phyloP scores from a whole-genome alignment of 1,140 invertebrate genomes.

The Leucophenga varia region DNA sequence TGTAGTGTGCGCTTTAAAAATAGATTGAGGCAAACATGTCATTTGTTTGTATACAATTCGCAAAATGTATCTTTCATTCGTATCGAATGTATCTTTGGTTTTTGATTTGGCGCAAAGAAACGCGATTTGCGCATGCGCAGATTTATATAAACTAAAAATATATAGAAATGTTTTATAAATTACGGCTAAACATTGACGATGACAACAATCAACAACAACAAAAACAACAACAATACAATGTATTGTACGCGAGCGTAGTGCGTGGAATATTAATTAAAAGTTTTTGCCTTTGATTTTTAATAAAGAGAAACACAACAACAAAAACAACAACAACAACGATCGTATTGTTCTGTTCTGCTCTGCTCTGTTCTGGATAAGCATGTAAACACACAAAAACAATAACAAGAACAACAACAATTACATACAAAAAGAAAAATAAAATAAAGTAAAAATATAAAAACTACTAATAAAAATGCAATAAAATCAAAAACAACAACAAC shows the following conservation, averaged over 20 bases:
- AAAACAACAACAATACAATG: not conserved
- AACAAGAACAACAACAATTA: conserved; percentile 21
- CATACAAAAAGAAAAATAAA: conserved; percentile 7
- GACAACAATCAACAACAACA: not conserved
- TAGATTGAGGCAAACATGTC: too few species aligned
- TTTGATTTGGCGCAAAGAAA: too few species aligned
- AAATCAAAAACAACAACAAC: conserved; percentile 26
- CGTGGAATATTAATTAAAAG: conserved; percentile 48
- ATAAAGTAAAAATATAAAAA: not conserved
- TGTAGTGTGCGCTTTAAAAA: too few species aligned
- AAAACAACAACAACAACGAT: conserved; percentile 30
- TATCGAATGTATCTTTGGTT: too few species aligned
- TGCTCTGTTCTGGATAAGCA: conserved; percentile 45
- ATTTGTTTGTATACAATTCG: too few species aligned
- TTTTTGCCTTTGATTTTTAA: conserved; percentile 46
- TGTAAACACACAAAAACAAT: conserved; percentile 19
- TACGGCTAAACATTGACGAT: not conserved
- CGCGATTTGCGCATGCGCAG: too few species aligned
- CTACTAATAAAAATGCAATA: too few species aligned
- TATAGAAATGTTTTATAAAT: too few species aligned
- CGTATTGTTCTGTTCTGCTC: too few species aligned
- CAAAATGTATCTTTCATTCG: too few species aligned
- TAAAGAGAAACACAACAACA: conserved; percentile 8
- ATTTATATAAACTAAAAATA: too few species aligned
- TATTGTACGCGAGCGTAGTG: conserved; percentile 20